These are phyloP conservation scores for Brotula barbata DNA, from an alignment of 2,797 vertebrate species.

Conservation along the genomic window DNA sequence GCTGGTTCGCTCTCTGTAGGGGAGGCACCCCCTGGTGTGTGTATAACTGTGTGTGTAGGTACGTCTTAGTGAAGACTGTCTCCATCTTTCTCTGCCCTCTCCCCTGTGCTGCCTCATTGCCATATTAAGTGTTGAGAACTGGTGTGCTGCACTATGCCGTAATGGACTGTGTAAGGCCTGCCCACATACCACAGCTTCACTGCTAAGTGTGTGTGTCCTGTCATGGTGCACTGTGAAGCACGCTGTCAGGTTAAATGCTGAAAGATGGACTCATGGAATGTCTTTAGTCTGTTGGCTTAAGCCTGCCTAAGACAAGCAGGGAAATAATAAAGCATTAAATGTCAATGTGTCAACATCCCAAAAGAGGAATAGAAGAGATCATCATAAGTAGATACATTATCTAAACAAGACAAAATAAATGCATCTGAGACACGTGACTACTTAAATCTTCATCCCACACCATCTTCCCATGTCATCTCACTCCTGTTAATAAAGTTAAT, in stretches of 20 bases:
- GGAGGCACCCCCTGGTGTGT: slow-evolving; percentile 2
- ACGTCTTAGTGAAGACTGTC: neutral
- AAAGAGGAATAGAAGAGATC: slow-evolving; percentile 3
- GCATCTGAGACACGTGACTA: too few relatives aligned
- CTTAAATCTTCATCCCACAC: too few relatives aligned
- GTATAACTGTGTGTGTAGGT: neutral
- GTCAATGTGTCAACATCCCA: slow-evolving; percentile 11
- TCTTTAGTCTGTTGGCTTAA: slow-evolving; percentile 53
- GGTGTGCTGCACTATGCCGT: slow-evolving; percentile 37
- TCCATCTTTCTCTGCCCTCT: slow-evolving; percentile 29
- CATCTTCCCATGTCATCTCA: too few relatives aligned
- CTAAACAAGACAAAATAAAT: too few relatives aligned
- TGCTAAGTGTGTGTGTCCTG: slow-evolving; percentile 40
- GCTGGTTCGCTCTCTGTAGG: slow-evolving; percentile 11
- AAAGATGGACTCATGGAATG: slow-evolving; percentile 47
- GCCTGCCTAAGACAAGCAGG: slow-evolving; percentile 32
- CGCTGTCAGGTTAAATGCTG: slow-evolving; percentile 43
- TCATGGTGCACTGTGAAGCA: slow-evolving; percentile 27
- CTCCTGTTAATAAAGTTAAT: too few relatives aligned
- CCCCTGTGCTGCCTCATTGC: slow-evolving; percentile 56
- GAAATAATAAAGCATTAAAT: slow-evolving; percentile 47
- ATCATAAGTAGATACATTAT: too few relatives aligned
- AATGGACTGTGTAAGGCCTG: slow-evolving; percentile 64
- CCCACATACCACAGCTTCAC: slow-evolving; percentile 38
- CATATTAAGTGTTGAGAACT: slow-evolving; percentile 53